Conservation (phyloP, 1,140 invertebrate genomes). For the Leptopilina boulardi region DNA sequence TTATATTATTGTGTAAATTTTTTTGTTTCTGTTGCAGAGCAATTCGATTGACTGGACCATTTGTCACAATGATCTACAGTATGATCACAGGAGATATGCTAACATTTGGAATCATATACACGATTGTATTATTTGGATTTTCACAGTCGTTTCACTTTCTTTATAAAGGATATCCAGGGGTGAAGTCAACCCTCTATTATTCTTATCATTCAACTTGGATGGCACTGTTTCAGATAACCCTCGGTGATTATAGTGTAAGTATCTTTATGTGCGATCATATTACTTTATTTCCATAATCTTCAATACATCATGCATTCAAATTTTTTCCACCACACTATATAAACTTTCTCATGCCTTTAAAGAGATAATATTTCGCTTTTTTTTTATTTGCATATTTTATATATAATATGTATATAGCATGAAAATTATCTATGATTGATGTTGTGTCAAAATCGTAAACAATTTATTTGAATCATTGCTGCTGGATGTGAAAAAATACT, state of each 20-base stretch:
- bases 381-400: background rate
- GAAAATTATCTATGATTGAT: background rate
- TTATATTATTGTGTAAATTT: background rate
- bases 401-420: no score
- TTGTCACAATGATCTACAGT: slow-evolving; percentile 98
- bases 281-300: slow-evolving; percentile 44
- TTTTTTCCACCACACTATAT: background rate
- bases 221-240: slow-evolving; percentile 97
- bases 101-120: slow-evolving; percentile 97
- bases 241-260: slow-evolving; percentile 98
- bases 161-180: slow-evolving; percentile 92
- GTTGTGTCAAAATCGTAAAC: background rate
- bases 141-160: slow-evolving; percentile 98
- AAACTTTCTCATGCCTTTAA: background rate
- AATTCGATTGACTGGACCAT: slow-evolving; percentile 94
- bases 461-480: background rate
- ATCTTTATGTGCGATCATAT: slow-evolving; percentile 50
- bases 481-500: background rate
- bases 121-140: slow-evolving; percentile 94
- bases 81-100: slow-evolving; percentile 99
- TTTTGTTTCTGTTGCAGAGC: slow-evolving; percentile 82
- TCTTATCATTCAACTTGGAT: slow-evolving; percentile 96
- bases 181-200: slow-evolving; percentile 86
- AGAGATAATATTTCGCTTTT: slow-evolving; percentile 18
- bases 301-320: slow-evolving; percentile 13